These are phyloP conservation scores for Hystrix cristata DNA, from an alignment of 2,113 vertebrate species.

Conservation along the genomic window DNA sequence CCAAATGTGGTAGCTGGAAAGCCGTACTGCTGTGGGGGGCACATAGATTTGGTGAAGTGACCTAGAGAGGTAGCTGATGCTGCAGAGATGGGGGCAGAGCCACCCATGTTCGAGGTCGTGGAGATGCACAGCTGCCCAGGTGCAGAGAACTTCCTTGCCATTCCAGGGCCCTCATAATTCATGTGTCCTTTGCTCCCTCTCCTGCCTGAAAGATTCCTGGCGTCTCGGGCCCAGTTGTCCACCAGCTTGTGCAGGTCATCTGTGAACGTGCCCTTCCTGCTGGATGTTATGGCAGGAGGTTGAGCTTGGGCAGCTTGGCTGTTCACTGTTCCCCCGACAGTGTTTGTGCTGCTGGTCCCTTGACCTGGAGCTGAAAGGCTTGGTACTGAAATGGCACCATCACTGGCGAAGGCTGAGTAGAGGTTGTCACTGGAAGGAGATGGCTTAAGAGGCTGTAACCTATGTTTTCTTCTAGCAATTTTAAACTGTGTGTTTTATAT, in stretches of 20 bases:
- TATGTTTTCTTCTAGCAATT: no score
- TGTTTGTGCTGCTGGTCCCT: constrained; percentile 98
- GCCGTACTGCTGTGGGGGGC: no score
- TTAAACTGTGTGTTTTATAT: not conserved
- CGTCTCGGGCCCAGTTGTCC: constrained; percentile 98
- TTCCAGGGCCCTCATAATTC: constrained; percentile 93
- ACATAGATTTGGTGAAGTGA: no score
- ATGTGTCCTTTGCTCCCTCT: constrained; percentile 94
- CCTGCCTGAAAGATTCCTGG: constrained; percentile 97
- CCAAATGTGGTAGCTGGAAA: no score
- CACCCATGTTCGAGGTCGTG: constrained; percentile 91
- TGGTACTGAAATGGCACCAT: constrained; percentile 95
- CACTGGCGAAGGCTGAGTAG: constrained; percentile 97
- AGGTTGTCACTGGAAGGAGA: constrained; percentile 97
- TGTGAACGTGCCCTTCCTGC: constrained; percentile 97
- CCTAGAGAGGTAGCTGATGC: no score
- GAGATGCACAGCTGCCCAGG: constrained; percentile 96
- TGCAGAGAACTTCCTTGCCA: constrained; percentile 96
- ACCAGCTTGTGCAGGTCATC: constrained; percentile 99
- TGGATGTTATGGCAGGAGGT: constrained; percentile 89
- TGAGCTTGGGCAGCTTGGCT: constrained; percentile 91
- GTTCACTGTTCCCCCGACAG: constrained; percentile 90
- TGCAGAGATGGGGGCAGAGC: no score
- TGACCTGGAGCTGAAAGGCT: constrained; percentile 96
- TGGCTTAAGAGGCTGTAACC: constrained; percentile 94